Conservation (phyloP, 2,888 invertebrate species). For the Dendrolimus houi region DNA sequence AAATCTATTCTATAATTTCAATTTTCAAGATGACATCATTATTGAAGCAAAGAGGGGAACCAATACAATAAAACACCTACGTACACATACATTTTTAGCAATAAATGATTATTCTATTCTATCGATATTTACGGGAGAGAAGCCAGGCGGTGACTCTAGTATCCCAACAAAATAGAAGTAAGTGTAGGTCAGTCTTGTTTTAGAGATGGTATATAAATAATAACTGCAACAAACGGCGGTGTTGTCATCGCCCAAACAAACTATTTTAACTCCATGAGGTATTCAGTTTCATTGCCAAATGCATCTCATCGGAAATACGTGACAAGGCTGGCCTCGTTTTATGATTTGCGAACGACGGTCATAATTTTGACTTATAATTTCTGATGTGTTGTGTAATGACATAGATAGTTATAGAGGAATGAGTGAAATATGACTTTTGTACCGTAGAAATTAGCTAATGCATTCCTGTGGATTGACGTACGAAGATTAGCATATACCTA, state of each 20-base stretch:
- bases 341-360: conserved; percentile 21
- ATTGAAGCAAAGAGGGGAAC: too few relatives aligned
- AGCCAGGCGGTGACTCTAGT: too few relatives aligned
- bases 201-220: conserved; percentile 1
- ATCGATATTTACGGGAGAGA: too few relatives aligned
- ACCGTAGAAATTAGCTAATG: conserved; percentile 7
- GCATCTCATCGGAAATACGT: conserved; percentile 26
- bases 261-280: conserved; percentile 11
- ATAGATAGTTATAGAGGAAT: conserved; percentile 9
- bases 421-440: conserved; percentile 11
- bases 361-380: conserved; percentile 19
- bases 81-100: too few relatives aligned
- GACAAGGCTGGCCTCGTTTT: conserved; percentile 25
- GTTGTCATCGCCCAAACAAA: not conserved
- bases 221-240: conserved; percentile 2
- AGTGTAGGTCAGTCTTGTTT: not conserved
- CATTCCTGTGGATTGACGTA: conserved; percentile 2
- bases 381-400: conserved; percentile 4
- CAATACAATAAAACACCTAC: too few relatives aligned
- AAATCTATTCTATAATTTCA: too few relatives aligned
- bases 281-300: conserved; percentile 22
- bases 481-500: not conserved
- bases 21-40: too few relatives aligned
- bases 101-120: too few relatives aligned
- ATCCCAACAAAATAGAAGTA: not conserved